phyloP scores from a whole-genome alignment of 2,888 invertebrate species.

The Peribatodes rhomboidaria region DNA sequence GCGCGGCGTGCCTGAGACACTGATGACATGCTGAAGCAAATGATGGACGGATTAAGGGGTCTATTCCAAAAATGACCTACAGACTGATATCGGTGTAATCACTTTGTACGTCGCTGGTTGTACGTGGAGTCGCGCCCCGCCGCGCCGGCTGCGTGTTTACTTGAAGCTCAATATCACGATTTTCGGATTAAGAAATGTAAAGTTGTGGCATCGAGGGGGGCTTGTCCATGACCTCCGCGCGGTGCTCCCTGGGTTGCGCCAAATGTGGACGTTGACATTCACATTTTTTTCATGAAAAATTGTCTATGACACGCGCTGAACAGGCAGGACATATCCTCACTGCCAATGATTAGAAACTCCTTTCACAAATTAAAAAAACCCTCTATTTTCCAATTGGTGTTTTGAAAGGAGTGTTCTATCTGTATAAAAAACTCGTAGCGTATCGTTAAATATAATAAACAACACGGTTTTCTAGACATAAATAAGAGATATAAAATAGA shows the following conservation, averaged over 20 bases:
- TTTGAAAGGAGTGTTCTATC: slow-evolving; percentile 34
- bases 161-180: slow-evolving; percentile 44
- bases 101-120: not conserved
- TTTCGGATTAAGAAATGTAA: slow-evolving; percentile 46
- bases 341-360: slow-evolving; percentile 40
- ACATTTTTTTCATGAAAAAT: slow-evolving; percentile 61
- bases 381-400: slow-evolving; percentile 21
- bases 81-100: not conserved
- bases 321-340: slow-evolving; percentile 45
- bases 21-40: not conserved
- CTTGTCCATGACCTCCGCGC: slow-evolving; percentile 85
- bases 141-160: not conserved
- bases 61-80: not conserved
- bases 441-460: slow-evolving; percentile 23
- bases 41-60: not conserved
- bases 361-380: slow-evolving; percentile 22
- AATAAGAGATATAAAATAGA: slow-evolving; percentile 31
- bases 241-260: slow-evolving; percentile 86
- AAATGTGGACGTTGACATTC: slow-evolving; percentile 79
- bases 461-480: slow-evolving; percentile 30
- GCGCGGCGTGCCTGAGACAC: not conserved
- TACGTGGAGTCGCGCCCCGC: not conserved
- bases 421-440: slow-evolving; percentile 25
- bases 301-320: slow-evolving; percentile 55
- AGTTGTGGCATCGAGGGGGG: slow-evolving; percentile 79